Base-by-base conservation (phyloP, 2,113 vertebrate species). In the Oceanodroma tethys region DNA sequence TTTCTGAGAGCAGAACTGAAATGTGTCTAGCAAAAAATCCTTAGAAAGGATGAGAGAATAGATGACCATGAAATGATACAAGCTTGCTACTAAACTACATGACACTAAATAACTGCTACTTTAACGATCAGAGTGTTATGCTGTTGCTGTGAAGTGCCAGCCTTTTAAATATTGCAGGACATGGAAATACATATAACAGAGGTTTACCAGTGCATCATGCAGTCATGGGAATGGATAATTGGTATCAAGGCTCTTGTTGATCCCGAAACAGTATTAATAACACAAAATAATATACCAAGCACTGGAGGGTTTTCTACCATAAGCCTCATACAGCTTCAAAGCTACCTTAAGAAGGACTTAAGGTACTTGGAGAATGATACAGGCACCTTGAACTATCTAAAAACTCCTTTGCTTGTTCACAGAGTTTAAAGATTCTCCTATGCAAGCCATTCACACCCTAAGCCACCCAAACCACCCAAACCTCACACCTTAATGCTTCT, bases 371-470 rank as follows among this genome's bases (percentile, higher is more conserved):
- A 53, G 25, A 86, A 73, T 13, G 22, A 75, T 27, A 52, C 5
- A 56, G 45, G 12, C 12, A 43, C 5, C n/a, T 27, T 80, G 34
- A 88, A 68, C 9, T 55, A 27, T 11, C 13, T 65, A 30, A 86
- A 86, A 48, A 0, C 0, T 7, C 4, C 21, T 88, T 78, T 78
- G 13, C 23, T 88, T 82, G 15, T 21, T 83, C 23, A 26, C 3
- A 43, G 14, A 48, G 20, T 62, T 36, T 40, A 48, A 86, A 80
- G 34, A 76, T 80, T 76, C 17, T 58, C 3, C 56, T 23, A 48
- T 0, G 1, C 6, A 56, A 32, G 17, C 8, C 2, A 5, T 14
- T 90, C 45, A 60, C 19, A 65, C 1, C 5, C 32, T 38, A 90
- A 82, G 10, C 7, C 23, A 60, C 13, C 4, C 26, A 70, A 75